Percentiles rank a stretch among this genome's conserved stretches.
Evolutionary conservation across 2,888 invertebrate species (phyloP).

Genomic region (Xylophagus ater): DNA sequence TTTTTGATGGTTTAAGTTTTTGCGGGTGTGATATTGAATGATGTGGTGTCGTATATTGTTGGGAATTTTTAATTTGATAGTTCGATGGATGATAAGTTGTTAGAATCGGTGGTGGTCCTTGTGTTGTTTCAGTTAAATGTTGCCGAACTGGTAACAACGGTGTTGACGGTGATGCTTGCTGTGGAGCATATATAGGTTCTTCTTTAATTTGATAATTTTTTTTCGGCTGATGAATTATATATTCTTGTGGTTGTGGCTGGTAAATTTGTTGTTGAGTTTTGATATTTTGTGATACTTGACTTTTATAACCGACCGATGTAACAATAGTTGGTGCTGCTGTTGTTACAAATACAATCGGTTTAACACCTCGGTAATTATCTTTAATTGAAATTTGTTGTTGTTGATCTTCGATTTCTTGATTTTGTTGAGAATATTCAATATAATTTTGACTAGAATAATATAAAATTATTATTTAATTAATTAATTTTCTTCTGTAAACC

Average conservation of each 20-base stretch:
- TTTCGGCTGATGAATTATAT: too few relatives aligned
- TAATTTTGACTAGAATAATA: slow-evolving; percentile 11
- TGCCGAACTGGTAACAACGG: slow-evolving; percentile 12
- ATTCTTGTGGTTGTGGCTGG: too few relatives aligned
- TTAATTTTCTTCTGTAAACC: neutral
- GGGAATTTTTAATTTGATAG: slow-evolving; percentile 21
- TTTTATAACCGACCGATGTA: neutral
- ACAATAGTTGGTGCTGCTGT: slow-evolving; percentile 11
- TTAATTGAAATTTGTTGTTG: neutral
- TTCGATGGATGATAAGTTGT: slow-evolving; percentile 13
- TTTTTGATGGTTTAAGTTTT: slow-evolving; percentile 11
- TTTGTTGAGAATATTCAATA: slow-evolving; percentile 10
- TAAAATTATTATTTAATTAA: neutral
- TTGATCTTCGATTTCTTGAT: slow-evolving; percentile 2
- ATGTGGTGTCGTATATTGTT: slow-evolving; percentile 25
- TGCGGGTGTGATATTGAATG: too few relatives aligned
- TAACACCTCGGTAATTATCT: slow-evolving; percentile 4
- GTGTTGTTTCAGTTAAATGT: slow-evolving; percentile 18
- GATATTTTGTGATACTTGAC: neutral
- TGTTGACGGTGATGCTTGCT: slow-evolving; percentile 8
- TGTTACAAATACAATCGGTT: slow-evolving; percentile 9
- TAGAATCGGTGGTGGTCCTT: slow-evolving; percentile 13
- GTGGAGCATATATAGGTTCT: slow-evolving; percentile 5
- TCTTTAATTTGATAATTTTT: too few relatives aligned
- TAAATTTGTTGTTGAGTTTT: too few relatives aligned